Conservation (phyloP, 53 echinoderm and acorn worm species). For the Apostichopus leukothele region DNA sequence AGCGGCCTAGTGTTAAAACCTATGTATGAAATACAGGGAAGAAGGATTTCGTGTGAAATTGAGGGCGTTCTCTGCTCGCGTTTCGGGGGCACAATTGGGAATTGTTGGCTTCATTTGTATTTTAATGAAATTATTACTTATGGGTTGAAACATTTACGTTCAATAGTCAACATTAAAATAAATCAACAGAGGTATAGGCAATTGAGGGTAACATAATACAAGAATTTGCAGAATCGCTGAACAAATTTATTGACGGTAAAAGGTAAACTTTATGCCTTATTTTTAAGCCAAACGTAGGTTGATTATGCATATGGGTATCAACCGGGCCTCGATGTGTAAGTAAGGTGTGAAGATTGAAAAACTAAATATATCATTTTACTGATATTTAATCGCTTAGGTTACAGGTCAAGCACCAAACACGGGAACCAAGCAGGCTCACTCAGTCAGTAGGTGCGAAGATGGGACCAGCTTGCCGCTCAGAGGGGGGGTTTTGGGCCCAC, state of each 20-base stretch:
- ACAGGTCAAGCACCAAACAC: neutral
- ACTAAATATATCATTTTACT: constrained; percentile 4
- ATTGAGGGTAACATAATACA: constrained; percentile 32
- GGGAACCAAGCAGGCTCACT: neutral
- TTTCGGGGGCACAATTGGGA: constrained; percentile 9
- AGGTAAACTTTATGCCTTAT: neutral
- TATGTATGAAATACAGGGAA: constrained; percentile 38
- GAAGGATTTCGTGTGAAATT: constrained; percentile 34
- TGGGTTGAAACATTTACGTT: neutral
- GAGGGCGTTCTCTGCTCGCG: constrained; percentile 34
- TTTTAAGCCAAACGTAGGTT: neutral
- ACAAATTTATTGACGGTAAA: neutral
- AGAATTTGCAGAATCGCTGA: neutral
- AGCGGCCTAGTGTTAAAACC: constrained; percentile 48
- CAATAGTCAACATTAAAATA: neutral
- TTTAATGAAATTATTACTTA: constrained; percentile 41
- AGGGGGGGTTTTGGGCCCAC: neutral
- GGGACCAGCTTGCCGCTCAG: neutral
- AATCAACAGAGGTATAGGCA: constrained; percentile 25
- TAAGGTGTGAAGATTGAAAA: constrained; percentile 18
- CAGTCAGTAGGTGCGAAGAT: neutral
- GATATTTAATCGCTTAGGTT: constrained; percentile 7
- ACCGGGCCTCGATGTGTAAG: constrained; percentile 29
- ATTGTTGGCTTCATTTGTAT: constrained; percentile 10
- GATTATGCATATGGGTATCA: neutral